These are phyloP conservation scores for Megaceryle torquata DNA, from an alignment of 2,113 vertebrate genomes.

Conservation along the genomic window DNA sequence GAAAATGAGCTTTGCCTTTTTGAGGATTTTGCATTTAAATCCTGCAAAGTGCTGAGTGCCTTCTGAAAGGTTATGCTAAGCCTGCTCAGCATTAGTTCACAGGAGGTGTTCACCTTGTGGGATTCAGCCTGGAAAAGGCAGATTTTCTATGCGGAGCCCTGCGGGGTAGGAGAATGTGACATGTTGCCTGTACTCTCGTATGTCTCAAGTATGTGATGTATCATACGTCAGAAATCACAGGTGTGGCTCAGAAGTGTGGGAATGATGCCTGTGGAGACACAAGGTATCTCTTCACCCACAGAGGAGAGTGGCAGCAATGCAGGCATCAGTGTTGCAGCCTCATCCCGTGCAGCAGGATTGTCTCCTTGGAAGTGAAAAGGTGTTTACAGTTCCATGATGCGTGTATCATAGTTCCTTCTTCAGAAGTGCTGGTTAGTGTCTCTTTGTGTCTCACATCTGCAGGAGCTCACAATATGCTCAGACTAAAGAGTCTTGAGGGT, in stretches of 20 bases:
- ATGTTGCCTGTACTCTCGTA: background rate
- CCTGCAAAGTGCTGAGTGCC: conserved; percentile 32
- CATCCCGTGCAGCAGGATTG: background rate
- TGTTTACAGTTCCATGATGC: background rate
- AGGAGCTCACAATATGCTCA: background rate
- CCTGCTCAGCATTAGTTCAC: background rate
- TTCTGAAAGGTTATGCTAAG: conserved; percentile 37
- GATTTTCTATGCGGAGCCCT: background rate
- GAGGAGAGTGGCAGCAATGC: background rate
- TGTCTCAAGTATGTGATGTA: background rate
- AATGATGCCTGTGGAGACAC: background rate
- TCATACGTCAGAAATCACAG: background rate
- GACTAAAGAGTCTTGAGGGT: background rate
- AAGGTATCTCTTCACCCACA: background rate
- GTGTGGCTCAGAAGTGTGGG: background rate
- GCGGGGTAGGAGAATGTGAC: background rate
- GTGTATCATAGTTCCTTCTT: background rate
- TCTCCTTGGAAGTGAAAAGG: background rate
- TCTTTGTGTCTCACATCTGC: background rate
- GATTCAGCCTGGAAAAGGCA: conserved; percentile 23
- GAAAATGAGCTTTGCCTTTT: conserved; percentile 64
- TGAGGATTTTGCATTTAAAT: conserved; percentile 54
- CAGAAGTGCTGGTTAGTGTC: background rate
- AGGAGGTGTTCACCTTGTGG: conserved; percentile 1
- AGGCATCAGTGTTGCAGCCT: background rate